Evolutionary conservation across 2,797 vertebrate genomes (phyloP).

Genomic region (Rhabdophis nuchalis): DNA sequence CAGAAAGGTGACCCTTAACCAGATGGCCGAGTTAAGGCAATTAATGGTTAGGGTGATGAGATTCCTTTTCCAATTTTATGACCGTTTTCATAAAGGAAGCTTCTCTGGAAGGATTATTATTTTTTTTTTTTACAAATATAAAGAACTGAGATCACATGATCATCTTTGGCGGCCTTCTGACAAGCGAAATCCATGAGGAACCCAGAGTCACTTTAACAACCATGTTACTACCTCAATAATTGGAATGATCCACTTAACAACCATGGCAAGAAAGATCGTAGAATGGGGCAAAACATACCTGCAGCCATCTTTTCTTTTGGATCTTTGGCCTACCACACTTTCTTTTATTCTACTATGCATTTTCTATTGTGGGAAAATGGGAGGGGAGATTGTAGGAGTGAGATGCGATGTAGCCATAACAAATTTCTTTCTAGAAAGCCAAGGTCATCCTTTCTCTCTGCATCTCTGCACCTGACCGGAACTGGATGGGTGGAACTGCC

Average conservation of each 20-base stretch:
- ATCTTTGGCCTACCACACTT: too few species aligned
- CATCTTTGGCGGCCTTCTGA: too few species aligned
- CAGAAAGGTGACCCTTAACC: background rate
- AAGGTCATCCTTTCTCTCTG: too few species aligned
- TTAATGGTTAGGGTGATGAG: background rate
- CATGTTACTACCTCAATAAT: background rate
- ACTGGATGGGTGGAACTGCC: too few species aligned
- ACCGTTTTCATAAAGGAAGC: background rate
- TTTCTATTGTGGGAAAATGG: too few species aligned
- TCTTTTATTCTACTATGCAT: too few species aligned
- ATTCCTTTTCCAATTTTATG: background rate
- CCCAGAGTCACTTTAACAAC: background rate
- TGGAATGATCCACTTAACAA: background rate
- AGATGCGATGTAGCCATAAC: too few species aligned
- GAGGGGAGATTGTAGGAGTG: too few species aligned
- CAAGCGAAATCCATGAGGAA: too few species aligned
- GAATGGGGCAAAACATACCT: background rate
- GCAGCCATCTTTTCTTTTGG: too few species aligned
- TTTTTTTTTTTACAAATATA: background rate
- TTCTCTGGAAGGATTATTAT: background rate
- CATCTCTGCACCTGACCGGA: too few species aligned
- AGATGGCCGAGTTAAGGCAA: background rate
- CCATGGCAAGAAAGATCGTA: fast-evolving
- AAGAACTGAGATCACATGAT: background rate
- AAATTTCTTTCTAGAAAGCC: too few species aligned